Conservation (phyloP, 2,888 invertebrate species). For the Patella depressa region DNA sequence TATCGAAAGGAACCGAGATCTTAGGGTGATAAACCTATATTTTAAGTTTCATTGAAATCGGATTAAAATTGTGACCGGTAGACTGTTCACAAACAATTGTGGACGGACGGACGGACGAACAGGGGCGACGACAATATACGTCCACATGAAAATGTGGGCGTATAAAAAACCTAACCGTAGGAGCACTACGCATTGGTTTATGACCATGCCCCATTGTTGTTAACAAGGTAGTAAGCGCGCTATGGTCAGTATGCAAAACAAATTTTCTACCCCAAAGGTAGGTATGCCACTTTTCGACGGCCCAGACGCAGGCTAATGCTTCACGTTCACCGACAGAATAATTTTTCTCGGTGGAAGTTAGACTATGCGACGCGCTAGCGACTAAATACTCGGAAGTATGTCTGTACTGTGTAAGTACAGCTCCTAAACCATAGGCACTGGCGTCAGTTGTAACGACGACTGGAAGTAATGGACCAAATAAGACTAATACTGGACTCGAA, state of each 20-base stretch:
- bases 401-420: neutral
- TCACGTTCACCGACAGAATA: neutral
- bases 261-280: neutral
- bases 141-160: no score
- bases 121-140: no score
- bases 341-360: neutral
- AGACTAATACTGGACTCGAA: no score
- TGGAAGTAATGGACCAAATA: neutral
- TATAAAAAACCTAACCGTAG: no score
- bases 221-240: neutral
- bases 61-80: no score
- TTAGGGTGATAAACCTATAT: no score
- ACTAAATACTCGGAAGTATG: neutral
- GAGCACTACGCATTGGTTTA: no score
- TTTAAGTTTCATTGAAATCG: no score
- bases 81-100: no score
- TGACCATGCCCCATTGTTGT: neutral
- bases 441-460: neutral
- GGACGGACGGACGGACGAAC: no score
- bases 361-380: neutral
- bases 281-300: neutral
- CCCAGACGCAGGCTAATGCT: neutral
- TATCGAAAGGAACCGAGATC: no score
- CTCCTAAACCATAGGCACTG: neutral
- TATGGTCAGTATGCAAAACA: neutral